Evolutionary conservation across 2,888 invertebrate genomes (phyloP).

Genomic region (Chironomus riparius): DNA sequence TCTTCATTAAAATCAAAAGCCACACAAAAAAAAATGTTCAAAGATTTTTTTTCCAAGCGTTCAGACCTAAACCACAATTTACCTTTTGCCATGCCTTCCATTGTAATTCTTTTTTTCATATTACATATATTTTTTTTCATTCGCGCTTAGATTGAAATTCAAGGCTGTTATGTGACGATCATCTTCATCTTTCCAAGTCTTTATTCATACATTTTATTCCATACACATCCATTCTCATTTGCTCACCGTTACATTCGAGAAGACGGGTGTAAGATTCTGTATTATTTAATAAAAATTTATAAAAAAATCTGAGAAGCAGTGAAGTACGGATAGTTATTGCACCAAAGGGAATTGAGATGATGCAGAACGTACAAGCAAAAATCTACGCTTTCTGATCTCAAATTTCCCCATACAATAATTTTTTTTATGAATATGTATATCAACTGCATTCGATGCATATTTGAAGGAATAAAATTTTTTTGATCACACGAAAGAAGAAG

Average conservation of each 20-base stretch:
- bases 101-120: background rate
- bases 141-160: constrained; percentile 16
- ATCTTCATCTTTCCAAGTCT: background rate
- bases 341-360: background rate
- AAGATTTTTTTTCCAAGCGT: too few species aligned
- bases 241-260: background rate
- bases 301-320: background rate
- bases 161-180: constrained; percentile 7
- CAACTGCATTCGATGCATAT: background rate
- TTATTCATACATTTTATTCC: background rate
- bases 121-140: background rate
- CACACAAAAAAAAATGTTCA: too few species aligned
- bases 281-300: background rate
- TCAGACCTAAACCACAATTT: too few species aligned
- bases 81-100: background rate
- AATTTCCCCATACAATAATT: background rate
- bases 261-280: background rate
- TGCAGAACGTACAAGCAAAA: background rate
- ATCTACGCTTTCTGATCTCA: background rate
- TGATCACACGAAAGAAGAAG: background rate
- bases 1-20: too few species aligned
- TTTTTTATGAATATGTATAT: background rate
- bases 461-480: background rate
- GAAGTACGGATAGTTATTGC: background rate
- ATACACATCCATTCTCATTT: background rate